Evolutionary conservation across 2,888 invertebrate genomes (phyloP), one percentile per base, ranked within the genome.

Genomic region (Pachymerium ferrugineum): DNA sequence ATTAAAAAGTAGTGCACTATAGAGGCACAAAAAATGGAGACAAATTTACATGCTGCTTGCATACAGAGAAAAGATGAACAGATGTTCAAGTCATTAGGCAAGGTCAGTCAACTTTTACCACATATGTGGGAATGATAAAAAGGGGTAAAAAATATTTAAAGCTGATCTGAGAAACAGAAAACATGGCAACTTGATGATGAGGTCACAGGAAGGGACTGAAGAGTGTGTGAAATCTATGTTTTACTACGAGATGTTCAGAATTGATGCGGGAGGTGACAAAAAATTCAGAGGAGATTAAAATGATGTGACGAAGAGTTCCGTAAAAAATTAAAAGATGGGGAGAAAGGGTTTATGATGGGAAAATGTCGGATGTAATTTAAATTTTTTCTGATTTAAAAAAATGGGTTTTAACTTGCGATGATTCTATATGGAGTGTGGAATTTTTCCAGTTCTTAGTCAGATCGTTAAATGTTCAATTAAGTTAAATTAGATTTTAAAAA

Each of bases 31-130:
- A 47, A 54, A 54, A 54, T 10, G 12, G 54, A 22, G 22, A 54
- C 54, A 54, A 54, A 54, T 54, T 54, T 54, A 54, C 54, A 54
- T 54, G 54, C 54, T 54, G 54, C 54, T 54, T 54, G 54, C 54
- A 54, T 54, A 54, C 25, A 54, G 54, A 54, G 54, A 54, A 54
- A 54, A 54, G 54, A 54, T 54, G 54, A 54, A 54, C 54, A 54
- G 54, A 54, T 54, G 54, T 54, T 54, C 54, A 54, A 54, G 54
- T 54, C 54, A 54, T 54, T 54, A 54, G 54, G 54, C 54, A 54
- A 54, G 54, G 54, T 54, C 54, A 54, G 54, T 54, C 54, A 54
- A 54, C 54, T 54, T 54, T 54, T 54, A 54, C 54, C 54, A 54
- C 54, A 54, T 54, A 54, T 54, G 54, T 54, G 54, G 54, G 54